phyloP scores from a whole-genome alignment of 1,140 invertebrate species.

The Papilio polyxenes region DNA sequence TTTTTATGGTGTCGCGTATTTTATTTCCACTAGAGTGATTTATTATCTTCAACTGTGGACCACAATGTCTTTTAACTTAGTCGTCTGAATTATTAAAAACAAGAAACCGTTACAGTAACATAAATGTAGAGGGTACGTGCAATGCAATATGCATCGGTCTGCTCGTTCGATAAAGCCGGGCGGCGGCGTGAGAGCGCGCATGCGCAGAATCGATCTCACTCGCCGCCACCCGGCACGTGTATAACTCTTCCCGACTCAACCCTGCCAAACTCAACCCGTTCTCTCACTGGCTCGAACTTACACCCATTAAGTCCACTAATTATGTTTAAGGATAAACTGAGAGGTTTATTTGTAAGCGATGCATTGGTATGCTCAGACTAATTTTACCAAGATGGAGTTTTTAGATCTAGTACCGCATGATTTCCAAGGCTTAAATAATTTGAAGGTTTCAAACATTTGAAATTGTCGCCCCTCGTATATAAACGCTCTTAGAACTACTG shows the following conservation, averaged over 20 bases:
- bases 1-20: too few species aligned
- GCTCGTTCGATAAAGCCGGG: slow-evolving; percentile 26
- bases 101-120: neutral
- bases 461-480: too few species aligned
- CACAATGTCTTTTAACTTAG: neutral
- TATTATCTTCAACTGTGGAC: neutral
- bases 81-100: neutral
- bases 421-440: too few species aligned
- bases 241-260: neutral
- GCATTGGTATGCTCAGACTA: neutral
- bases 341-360: neutral
- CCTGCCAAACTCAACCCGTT: slow-evolving; percentile 5
- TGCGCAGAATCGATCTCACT: slow-evolving; percentile 20
- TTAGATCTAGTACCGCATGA: too few species aligned
- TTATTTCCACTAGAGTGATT: too few species aligned
- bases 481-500: too few species aligned
- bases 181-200: slow-evolving; percentile 21
- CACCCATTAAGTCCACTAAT: slow-evolving; percentile 2
- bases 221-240: slow-evolving; percentile 24
- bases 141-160: slow-evolving; percentile 29
- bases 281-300: slow-evolving; percentile 1
- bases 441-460: too few species aligned
- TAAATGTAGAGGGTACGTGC: neutral
- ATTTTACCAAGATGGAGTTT: too few species aligned
- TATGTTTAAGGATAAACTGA: slow-evolving; percentile 1